Evolutionary conservation across 2,113 vertebrate genomes (phyloP).

Genomic region (Dascyllus trimaculatus): DNA sequence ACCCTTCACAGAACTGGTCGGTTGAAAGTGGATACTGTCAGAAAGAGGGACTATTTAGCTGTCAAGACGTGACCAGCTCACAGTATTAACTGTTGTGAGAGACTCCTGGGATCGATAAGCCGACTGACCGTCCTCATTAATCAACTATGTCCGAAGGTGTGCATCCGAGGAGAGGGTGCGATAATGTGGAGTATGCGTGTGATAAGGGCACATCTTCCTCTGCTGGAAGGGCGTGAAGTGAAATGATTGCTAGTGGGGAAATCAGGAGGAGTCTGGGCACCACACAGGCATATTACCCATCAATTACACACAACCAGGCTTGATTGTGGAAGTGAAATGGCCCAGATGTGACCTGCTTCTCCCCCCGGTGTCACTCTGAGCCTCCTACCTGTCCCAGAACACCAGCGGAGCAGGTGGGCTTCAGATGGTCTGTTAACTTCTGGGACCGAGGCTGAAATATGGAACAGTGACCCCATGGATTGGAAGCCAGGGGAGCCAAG

Average conservation of each 20-base stretch:
- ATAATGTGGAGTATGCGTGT: too few relatives aligned
- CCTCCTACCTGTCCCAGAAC: constrained; percentile 19
- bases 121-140: too few relatives aligned
- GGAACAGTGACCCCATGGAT: constrained; percentile 20
- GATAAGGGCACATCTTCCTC: too few relatives aligned
- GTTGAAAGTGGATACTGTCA: too few relatives aligned
- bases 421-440: constrained; percentile 42
- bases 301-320: constrained; percentile 17
- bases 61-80: too few relatives aligned
- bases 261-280: too few relatives aligned
- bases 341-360: constrained; percentile 49
- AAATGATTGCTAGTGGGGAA: too few relatives aligned
- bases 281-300: constrained; percentile 4
- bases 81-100: too few relatives aligned
- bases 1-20: too few relatives aligned
- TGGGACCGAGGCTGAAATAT: constrained; percentile 24
- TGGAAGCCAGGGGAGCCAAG: background rate
- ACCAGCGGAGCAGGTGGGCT: constrained; percentile 43
- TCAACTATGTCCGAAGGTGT: background rate
- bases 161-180: background rate
- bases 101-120: too few relatives aligned
- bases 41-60: too few relatives aligned
- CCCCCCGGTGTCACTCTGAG: background rate
- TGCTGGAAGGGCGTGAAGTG: too few relatives aligned
- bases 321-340: constrained; percentile 16